Evolutionary conservation across 2,888 invertebrate genomes (phyloP).

Genomic region (Conchocele bisecta): DNA sequence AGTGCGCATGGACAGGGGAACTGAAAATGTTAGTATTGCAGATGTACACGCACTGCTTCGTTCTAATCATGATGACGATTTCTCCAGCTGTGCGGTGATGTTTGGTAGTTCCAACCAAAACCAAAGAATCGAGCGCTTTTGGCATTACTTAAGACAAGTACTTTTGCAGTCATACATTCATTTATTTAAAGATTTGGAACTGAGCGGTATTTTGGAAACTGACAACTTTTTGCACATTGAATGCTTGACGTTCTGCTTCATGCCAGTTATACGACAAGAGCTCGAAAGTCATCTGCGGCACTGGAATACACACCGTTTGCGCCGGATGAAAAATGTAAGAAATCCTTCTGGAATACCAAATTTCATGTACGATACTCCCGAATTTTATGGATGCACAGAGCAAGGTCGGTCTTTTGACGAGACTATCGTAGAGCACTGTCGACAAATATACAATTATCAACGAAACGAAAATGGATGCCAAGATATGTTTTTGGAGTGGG

Average conservation of each 20-base stretch:
- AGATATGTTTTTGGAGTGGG: neutral
- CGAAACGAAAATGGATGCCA: neutral
- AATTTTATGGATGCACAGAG: constrained; percentile 1
- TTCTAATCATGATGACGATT: neutral
- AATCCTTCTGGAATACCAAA: constrained; percentile 1
- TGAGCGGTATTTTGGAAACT: neutral
- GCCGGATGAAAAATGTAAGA: constrained; percentile 2
- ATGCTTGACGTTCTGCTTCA: constrained; percentile 4
- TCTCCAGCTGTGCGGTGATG: neutral
- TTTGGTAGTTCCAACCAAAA: constrained; percentile 1
- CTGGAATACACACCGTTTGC: neutral
- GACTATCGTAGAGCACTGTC: neutral
- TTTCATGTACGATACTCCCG: neutral
- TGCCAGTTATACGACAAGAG: neutral
- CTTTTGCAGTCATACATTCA: neutral
- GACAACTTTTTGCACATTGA: neutral
- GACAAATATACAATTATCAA: neutral
- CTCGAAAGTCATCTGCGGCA: neutral
- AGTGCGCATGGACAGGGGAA: neutral
- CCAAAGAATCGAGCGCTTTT: neutral
- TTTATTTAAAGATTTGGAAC: constrained; percentile 1
- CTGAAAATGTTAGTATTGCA: neutral
- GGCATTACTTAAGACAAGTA: constrained; percentile 4
- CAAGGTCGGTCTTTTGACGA: neutral
- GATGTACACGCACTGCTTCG: neutral